A percentile compares a stretch with the other conserved stretches of the same genome.
These are phyloP conservation scores for Caenorhabditis doughertyi DNA, from an alignment of 2,888 invertebrate genomes.

Conservation along the genomic window DNA sequence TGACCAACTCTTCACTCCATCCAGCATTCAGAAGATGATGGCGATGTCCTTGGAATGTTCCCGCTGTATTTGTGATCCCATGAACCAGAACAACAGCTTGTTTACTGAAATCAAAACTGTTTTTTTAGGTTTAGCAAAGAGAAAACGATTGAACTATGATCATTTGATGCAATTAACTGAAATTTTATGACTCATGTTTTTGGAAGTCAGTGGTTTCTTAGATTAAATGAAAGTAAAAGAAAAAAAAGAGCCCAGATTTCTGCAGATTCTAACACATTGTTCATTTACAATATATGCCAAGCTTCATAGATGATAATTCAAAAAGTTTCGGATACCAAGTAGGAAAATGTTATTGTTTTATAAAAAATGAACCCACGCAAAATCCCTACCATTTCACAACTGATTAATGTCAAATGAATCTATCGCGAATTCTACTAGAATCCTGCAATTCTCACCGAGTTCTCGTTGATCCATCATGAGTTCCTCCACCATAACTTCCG, in stretches of 20 bases:
- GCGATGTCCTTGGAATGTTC: constrained; percentile 67
- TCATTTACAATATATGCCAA: no score
- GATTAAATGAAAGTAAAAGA: no score
- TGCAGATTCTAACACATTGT: no score
- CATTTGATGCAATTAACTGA: neutral
- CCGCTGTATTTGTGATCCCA: constrained; percentile 70
- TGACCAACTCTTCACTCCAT: constrained; percentile 66
- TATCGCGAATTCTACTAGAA: no score
- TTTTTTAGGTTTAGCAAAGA: neutral
- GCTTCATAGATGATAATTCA: no score
- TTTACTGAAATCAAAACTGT: constrained; percentile 53
- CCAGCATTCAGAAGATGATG: constrained; percentile 65
- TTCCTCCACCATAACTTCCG: constrained; percentile 70
- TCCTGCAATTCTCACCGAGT: no score
- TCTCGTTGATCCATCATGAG: constrained; percentile 55
- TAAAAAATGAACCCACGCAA: no score
- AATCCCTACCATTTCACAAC: no score
- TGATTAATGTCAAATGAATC: no score
- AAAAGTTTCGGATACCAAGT: no score
- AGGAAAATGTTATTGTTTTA: no score
- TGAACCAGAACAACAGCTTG: constrained; percentile 72
- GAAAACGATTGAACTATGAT: neutral
- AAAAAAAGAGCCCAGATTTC: no score
- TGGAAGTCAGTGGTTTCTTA: neutral
- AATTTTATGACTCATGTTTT: neutral